These are phyloP conservation scores for Rhinogobius similis DNA, from an alignment of 2,113 vertebrate species.

Conservation along the genomic window DNA sequence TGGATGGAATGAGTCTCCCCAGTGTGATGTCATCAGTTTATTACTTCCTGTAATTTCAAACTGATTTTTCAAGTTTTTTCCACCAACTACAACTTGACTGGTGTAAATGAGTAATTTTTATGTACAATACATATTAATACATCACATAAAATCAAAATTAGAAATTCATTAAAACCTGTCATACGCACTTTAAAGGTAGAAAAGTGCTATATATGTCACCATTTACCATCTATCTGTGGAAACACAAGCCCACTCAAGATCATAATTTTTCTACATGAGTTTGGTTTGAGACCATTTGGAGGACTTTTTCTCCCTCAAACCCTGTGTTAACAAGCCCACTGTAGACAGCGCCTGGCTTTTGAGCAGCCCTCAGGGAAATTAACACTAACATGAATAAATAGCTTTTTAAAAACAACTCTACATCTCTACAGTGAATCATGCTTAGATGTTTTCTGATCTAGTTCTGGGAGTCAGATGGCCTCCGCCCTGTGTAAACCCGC, in stretches of 20 bases:
- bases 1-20: too few species aligned
- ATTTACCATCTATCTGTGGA: not conserved
- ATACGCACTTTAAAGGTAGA: too few species aligned
- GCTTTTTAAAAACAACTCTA: slow-evolving; percentile 30
- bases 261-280: not conserved
- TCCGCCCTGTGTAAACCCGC: slow-evolving; percentile 32
- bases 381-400: slow-evolving; percentile 13
- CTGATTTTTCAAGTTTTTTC: too few species aligned
- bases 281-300: not conserved
- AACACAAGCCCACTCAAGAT: not conserved
- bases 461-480: slow-evolving; percentile 44
- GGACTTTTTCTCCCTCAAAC: not conserved
- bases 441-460: slow-evolving; percentile 16
- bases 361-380: slow-evolving; percentile 28
- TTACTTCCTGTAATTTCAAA: too few species aligned
- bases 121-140: too few species aligned
- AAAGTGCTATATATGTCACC: too few species aligned
- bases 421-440: slow-evolving; percentile 33
- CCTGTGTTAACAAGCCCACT: slow-evolving; percentile 7
- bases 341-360: slow-evolving; percentile 23
- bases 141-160: too few species aligned
- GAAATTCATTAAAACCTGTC: too few species aligned
- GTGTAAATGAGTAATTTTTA: too few species aligned
- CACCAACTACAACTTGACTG: too few species aligned
- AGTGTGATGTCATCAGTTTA: too few species aligned